phyloP scores from a whole-genome alignment of 2,113 vertebrate species.

The Hippocampus zosterae region DNA sequence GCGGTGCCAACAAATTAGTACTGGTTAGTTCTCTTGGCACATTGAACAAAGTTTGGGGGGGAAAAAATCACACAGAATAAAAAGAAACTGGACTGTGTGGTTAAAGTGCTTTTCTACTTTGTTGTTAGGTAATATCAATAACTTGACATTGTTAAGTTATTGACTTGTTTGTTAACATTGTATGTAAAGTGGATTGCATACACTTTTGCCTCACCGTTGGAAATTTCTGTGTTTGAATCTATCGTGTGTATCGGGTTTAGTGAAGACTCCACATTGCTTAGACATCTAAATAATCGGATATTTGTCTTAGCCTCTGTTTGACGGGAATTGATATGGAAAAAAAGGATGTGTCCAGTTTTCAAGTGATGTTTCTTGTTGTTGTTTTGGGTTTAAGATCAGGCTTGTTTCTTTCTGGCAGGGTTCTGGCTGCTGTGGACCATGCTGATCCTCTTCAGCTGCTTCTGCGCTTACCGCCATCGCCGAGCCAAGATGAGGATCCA shows the following conservation, averaged over 20 bases:
- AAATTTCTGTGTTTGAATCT: neutral
- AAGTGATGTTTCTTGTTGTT: neutral
- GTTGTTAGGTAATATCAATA: too few relatives aligned
- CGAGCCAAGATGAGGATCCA: conserved; percentile 89
- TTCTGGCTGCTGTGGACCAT: conserved; percentile 96
- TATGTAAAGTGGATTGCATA: too few relatives aligned
- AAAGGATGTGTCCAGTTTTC: neutral
- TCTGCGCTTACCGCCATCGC: conserved; percentile 93
- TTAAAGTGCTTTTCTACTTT: too few relatives aligned
- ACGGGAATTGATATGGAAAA: neutral
- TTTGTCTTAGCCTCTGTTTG: neutral
- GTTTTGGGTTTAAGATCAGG: neutral
- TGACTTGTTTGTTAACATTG: too few relatives aligned
- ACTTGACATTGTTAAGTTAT: too few relatives aligned
- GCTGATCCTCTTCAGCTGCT: conserved; percentile 93
- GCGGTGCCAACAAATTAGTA: too few relatives aligned
- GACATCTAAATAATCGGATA: too few relatives aligned
- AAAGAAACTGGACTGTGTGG: too few relatives aligned
- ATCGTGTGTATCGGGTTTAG: neutral
- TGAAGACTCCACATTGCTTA: neutral
- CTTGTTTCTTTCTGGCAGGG: conserved; percentile 71
- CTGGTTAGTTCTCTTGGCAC: too few relatives aligned
- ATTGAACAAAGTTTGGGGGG: too few relatives aligned
- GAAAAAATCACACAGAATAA: too few relatives aligned
- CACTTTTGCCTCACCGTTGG: too few relatives aligned